phyloP scores from a whole-genome alignment of 2,797 vertebrate species.

The Myotis myotis region DNA sequence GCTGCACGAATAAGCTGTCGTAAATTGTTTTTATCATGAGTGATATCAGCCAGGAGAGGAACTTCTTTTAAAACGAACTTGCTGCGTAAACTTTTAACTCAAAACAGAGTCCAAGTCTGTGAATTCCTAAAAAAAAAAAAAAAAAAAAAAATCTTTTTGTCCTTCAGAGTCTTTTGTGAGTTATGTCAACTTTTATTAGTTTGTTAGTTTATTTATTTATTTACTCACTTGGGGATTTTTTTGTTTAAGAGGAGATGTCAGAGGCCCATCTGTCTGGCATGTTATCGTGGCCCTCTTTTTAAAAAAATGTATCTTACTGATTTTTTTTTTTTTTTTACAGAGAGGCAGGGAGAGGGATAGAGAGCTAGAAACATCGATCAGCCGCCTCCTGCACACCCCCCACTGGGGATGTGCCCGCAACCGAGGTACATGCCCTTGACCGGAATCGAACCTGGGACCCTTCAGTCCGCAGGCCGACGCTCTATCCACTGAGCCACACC shows the following conservation, averaged over 20 bases:
- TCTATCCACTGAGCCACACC: too few relatives aligned
- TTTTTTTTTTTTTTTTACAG: too few relatives aligned
- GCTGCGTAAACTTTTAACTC: not conserved
- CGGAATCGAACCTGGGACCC: too few relatives aligned
- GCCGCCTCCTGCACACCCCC: too few relatives aligned
- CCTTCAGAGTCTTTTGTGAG: not conserved
- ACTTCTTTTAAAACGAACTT: not conserved
- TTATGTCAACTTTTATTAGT: not conserved
- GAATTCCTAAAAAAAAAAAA: not conserved
- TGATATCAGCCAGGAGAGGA: not conserved
- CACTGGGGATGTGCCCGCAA: too few relatives aligned
- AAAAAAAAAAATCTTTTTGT: not conserved
- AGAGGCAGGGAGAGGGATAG: too few relatives aligned
- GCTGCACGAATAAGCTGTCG: not conserved
- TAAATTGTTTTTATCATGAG: slow-evolving; percentile 23
- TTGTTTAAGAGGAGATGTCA: not conserved
- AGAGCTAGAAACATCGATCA: too few relatives aligned
- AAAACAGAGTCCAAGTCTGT: not conserved
- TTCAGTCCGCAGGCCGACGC: too few relatives aligned
- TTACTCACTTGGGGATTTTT: not conserved
- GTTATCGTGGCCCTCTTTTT: not conserved
- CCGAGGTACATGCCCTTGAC: too few relatives aligned
- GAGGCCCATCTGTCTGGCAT: not conserved
- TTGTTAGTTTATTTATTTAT: not conserved
- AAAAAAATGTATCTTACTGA: too few relatives aligned